Evolutionary conservation across 2,888 invertebrate genomes (phyloP).

Genomic region (Ceraclea dissimilis): DNA sequence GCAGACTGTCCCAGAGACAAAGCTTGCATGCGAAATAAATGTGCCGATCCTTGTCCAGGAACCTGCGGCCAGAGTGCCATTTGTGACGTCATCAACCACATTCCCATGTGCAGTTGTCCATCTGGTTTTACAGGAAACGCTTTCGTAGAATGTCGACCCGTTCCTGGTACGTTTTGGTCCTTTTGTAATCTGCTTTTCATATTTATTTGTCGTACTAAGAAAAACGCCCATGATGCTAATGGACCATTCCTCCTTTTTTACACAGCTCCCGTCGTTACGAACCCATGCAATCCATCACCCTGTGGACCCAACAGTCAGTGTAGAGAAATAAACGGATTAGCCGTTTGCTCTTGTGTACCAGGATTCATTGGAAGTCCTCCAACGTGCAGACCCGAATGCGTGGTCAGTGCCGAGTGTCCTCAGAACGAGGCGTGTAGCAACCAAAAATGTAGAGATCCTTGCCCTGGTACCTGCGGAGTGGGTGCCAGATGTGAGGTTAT

Average conservation of each 20-base stretch:
- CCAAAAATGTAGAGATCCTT: conserved; percentile 76
- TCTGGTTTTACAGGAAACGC: conserved; percentile 68
- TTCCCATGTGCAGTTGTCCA: conserved; percentile 71
- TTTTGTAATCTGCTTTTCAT: no score
- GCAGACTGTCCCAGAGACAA: conserved; percentile 64
- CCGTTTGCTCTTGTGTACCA: conserved; percentile 72
- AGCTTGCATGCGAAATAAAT: conserved; percentile 71
- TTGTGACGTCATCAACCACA: conserved; percentile 66
- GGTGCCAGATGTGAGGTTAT: conserved; percentile 70
- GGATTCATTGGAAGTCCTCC: conserved; percentile 73
- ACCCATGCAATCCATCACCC: conserved; percentile 75
- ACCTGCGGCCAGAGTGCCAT: conserved; percentile 68
- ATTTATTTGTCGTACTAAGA: no score
- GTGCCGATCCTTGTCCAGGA: conserved; percentile 67
- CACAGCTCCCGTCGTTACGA: conserved; percentile 31
- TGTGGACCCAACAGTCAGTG: conserved; percentile 77
- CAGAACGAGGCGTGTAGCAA: conserved; percentile 73
- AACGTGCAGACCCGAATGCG: conserved; percentile 77
- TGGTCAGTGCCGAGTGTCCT: conserved; percentile 73
- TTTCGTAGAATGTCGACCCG: conserved; percentile 60
- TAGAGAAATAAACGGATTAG: conserved; percentile 60
- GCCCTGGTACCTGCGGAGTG: conserved; percentile 72
- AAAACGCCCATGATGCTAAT: no score
- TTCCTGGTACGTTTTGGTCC: conserved; percentile 34
- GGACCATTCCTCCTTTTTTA: conserved; percentile 3